phyloP scores from a whole-genome alignment of 64 coral and sea anemone genomes.

The Exaiptasia diaphana region DNA sequence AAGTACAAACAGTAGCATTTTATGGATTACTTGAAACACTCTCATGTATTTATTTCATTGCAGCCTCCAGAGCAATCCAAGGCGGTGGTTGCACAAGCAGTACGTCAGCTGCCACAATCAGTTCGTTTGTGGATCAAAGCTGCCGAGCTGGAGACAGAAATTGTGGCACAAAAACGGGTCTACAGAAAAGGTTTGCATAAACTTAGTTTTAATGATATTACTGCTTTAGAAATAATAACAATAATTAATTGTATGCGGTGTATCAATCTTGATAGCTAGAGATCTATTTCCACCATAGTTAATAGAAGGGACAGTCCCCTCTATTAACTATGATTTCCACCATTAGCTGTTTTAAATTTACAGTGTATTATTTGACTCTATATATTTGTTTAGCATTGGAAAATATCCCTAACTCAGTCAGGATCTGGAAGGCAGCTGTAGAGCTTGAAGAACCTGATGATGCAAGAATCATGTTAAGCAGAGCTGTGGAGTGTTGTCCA shows the following conservation, averaged over 20 bases:
- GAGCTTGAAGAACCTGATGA: conserved; percentile 94
- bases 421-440: conserved; percentile 92
- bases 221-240: not conserved
- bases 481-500: conserved; percentile 96
- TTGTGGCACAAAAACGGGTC: conserved; percentile 78
- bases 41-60: not conserved
- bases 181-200: conserved; percentile 81
- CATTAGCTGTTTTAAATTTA: too few relatives aligned
- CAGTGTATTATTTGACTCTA: not conserved
- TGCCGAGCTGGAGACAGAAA: conserved; percentile 80
- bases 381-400: conserved; percentile 55
- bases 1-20: not conserved
- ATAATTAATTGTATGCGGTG: not conserved
- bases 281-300: too few relatives aligned
- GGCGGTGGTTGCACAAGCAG: conserved; percentile 65
- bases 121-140: conserved; percentile 92
- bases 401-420: conserved; percentile 93
- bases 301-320: too few relatives aligned
- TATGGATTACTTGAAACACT: not conserved
- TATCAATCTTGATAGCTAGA: too few relatives aligned
- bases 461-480: conserved; percentile 90
- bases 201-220: not conserved
- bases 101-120: conserved; percentile 66
- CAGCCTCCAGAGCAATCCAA: conserved; percentile 72
- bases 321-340: too few relatives aligned